Conservation (phyloP, 2,888 invertebrate species). For the Belgica antarctica region DNA sequence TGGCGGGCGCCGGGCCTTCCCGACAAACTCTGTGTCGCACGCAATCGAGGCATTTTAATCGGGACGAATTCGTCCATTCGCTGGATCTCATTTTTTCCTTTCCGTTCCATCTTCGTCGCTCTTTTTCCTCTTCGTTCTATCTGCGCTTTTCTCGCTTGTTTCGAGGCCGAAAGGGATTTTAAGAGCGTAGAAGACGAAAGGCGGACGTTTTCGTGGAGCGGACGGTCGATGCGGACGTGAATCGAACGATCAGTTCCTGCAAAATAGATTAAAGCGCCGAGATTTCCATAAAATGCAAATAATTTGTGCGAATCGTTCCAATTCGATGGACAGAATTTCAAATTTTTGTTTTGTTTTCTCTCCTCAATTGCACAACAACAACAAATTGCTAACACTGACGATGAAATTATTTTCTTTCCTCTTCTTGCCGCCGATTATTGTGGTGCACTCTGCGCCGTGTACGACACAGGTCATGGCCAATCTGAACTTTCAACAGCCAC, state of each 20-base stretch:
- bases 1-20: not conserved
- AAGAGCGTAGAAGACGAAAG: not conserved
- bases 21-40: not conserved
- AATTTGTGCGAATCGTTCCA: not conserved
- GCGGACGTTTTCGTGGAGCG: no score
- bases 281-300: conserved; percentile 13
- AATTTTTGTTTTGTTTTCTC: not conserved
- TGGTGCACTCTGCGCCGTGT: no score
- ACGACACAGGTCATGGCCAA: conserved; percentile 89
- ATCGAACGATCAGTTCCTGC: not conserved
- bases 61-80: not conserved
- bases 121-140: conserved; percentile 4
- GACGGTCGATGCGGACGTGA: no score
- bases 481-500: conserved; percentile 86
- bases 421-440: no score
- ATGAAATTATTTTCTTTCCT: conserved; percentile 20
- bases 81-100: conserved; percentile 25
- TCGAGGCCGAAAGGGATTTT: not conserved
- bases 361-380: conserved; percentile 5
- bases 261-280: not conserved
- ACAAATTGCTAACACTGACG: not conserved
- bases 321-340: not conserved
- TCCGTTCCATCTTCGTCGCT: not conserved
- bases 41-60: not conserved
- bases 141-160: not conserved